Base-by-base conservation (phyloP, 2,888 invertebrate species). In the Anthrax anthrax region DNA sequence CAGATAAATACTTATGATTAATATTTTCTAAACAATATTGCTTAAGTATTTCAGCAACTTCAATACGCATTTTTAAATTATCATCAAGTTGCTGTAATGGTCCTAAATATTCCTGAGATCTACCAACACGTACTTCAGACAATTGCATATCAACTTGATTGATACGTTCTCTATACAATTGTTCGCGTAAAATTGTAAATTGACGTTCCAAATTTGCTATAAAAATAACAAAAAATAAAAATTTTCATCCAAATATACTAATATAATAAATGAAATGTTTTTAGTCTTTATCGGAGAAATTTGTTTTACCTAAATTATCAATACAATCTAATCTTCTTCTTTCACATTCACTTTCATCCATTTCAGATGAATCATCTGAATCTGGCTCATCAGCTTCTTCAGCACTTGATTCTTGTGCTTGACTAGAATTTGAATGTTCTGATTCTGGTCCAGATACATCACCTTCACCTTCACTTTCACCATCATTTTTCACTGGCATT, bases 301-400 rank as follows among this genome's bases (percentile, higher is more conserved):
- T 32, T 5, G 9, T 32, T 4, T 51, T 56, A 77, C 77, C 70
- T 64, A 94, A 72, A 62, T 89, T 89, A 58, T 89, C 85, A 55
- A 90, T 74, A 58, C 87, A 86, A 61, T 90, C 88, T 54, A 76
- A 80, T 52, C 89, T 73, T 45, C 89, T 72, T 48, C 80, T 75
- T 61, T 92, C 91, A 57, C 90, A 91, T 69, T 91, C 92, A 54
- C 80, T 84, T 63, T 89, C 91, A 65, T 94, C 92, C 83, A 94
- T 83, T 70, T 94, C 94, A 47, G 81, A 81, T 49, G 84, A 84
- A 64, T 85, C 85, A 69, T 85, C 85, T 16, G 85, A 84, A 56
- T 85, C 85, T n/a, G 78, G 81, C 58, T 84, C 84, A 57, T 85
- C 82, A 47, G 78, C 82, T 56, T 80, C 82, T 58, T 84, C 84